phyloP scores from a whole-genome alignment of 2,888 invertebrate species.

The Parnassius orleans region DNA sequence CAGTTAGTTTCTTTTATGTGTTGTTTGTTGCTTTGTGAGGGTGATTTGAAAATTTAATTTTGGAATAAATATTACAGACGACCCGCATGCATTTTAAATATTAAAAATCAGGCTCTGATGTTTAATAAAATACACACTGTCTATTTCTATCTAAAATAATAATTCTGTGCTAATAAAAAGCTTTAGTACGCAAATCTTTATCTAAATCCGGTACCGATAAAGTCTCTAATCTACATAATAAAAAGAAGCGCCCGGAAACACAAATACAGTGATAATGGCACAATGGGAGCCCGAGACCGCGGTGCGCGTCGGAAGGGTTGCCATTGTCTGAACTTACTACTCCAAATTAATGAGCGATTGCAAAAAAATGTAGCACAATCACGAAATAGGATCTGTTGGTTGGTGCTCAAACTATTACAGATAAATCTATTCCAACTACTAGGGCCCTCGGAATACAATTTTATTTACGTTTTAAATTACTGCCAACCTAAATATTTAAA shows the following conservation, averaged over 20 bases:
- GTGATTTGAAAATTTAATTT: constrained; percentile 35
- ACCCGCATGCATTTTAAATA: constrained; percentile 34
- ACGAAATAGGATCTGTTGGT: constrained; percentile 64
- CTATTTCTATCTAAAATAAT: constrained; percentile 2
- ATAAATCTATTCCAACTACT: constrained; percentile 1
- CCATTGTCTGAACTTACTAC: constrained; percentile 70
- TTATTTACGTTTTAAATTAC: neutral
- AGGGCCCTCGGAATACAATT: neutral
- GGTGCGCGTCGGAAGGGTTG: constrained; percentile 63
- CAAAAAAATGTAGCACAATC: constrained; percentile 77
- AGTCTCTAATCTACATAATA: constrained; percentile 76
- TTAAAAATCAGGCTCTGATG: neutral
- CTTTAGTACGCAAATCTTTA: constrained; percentile 40
- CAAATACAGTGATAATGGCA: constrained; percentile 68
- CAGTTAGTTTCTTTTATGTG: constrained; percentile 60
- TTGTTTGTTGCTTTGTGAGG: constrained; percentile 46
- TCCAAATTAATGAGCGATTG: constrained; percentile 76
- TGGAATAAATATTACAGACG: constrained; percentile 30
- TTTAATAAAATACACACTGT: neutral
- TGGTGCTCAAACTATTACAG: constrained; percentile 54
- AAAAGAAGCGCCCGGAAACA: constrained; percentile 71
- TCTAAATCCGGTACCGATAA: constrained; percentile 65
- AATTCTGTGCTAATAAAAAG: constrained; percentile 38
- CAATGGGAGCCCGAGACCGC: constrained; percentile 59
- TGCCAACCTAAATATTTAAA: no score